Conservation (phyloP, 2,888 invertebrate species). For the Elegia similella region DNA sequence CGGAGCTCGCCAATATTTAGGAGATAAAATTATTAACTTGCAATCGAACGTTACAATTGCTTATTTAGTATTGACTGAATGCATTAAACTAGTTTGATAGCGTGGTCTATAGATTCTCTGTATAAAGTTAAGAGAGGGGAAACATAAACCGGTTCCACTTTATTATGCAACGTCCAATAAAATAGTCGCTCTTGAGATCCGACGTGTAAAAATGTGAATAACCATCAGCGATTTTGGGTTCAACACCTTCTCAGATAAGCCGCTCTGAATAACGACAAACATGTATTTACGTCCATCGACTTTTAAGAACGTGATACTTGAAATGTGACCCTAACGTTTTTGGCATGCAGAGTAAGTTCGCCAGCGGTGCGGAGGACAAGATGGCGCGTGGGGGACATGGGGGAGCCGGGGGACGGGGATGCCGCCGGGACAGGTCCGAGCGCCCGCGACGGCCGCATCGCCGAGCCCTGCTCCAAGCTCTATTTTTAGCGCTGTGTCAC, state of each 20-base stretch:
- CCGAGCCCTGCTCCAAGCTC: slow-evolving; percentile 55
- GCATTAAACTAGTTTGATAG: slow-evolving; percentile 31
- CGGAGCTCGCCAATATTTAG: no score
- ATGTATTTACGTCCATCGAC: no score
- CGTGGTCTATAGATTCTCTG: slow-evolving; percentile 27
- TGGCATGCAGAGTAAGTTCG: not conserved
- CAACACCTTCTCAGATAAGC: not conserved
- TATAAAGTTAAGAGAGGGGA: slow-evolving; percentile 40
- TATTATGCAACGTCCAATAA: slow-evolving; percentile 45
- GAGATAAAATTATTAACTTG: no score
- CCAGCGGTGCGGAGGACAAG: slow-evolving; percentile 41
- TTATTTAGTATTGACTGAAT: no score
- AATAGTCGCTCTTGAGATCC: slow-evolving; percentile 25
- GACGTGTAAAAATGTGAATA: slow-evolving; percentile 22
- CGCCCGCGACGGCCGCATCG: slow-evolving; percentile 41
- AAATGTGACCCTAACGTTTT: slow-evolving; percentile 1
- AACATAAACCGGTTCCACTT: slow-evolving; percentile 43
- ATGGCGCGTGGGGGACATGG: slow-evolving; percentile 61
- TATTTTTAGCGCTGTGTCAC: slow-evolving; percentile 81
- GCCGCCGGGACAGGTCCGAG: slow-evolving; percentile 49
- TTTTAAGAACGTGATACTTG: not conserved
- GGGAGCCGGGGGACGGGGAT: slow-evolving; percentile 51
- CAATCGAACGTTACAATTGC: no score
- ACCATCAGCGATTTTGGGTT: slow-evolving; percentile 8
- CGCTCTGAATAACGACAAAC: not conserved